Evolutionary conservation across 2,113 vertebrate genomes (phyloP), one percentile per base, ranked within the genome.

Genomic region (Leuciscus idus): DNA sequence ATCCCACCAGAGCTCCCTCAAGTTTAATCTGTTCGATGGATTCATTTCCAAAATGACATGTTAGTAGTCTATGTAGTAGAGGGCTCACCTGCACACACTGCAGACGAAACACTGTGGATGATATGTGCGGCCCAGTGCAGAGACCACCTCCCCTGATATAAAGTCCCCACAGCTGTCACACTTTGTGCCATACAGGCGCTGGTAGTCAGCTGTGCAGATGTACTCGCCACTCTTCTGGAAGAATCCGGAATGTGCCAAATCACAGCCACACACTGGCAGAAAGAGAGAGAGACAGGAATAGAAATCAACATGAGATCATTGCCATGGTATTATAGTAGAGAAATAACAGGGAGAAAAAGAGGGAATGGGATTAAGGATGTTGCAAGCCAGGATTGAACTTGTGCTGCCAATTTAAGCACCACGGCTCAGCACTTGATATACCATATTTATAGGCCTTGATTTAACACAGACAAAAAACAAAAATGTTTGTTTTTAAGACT

Each of bases 201-300:
- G 98, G 92, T 99, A 99, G 94, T 99, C 98, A 0, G 96, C 94
- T 8, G 98, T 99, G 90, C 98, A 99, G 93, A 99, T 98, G 94
- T 99, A 99, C 89, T 99, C 98, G 78, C 98, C 96, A 89, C 97
- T 98, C 96, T 99, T 99, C 91, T 99, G 98, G 95, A 99, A 99
- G 94, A 99, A 99, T 76, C 98, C 98, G 0, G 98, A 98, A 90
- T 96, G 96, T 68, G 98, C 98, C 93, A 99, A 94, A 92, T 97
- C 97, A 52, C 98, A 99, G 93, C 96, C 97, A 4, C 98, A 99
- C 91, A 99, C 98, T 99, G 93, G 28, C 46, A 15, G 52, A 10
- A 66, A 43, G 10, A 74, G 28, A 84, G 64, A 76, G 50, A 15
- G 6, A 55, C 4, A 79, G 17, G 33, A 80, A 39, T 10, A 61